A percentile compares a stretch with the other conserved stretches of the same genome.
phyloP scores from a whole-genome alignment of 2,113 vertebrate species.

The Oostethus manadensis region DNA sequence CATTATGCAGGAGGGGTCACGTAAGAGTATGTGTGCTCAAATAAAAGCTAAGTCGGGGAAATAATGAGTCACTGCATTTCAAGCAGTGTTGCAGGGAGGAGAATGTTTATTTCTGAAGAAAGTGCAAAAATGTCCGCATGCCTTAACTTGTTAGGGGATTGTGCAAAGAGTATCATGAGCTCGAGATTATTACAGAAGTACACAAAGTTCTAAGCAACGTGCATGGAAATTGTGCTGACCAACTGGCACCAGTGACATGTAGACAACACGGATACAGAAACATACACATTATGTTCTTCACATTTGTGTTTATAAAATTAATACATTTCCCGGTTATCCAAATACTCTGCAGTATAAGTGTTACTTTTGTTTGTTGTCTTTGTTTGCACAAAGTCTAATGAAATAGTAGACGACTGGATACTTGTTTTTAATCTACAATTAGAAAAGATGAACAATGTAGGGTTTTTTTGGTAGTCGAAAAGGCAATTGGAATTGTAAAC shows the following conservation, averaged over 20 bases:
- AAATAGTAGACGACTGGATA: too few relatives aligned
- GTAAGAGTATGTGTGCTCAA: constrained; percentile 17
- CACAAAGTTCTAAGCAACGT: neutral
- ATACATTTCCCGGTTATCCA: too few relatives aligned
- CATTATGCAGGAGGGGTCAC: constrained; percentile 11
- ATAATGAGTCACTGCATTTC: constrained; percentile 15
- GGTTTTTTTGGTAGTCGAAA: too few relatives aligned
- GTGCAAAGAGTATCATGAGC: constrained; percentile 12
- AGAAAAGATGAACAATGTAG: too few relatives aligned
- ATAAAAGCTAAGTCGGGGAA: constrained; percentile 29
- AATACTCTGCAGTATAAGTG: too few relatives aligned
- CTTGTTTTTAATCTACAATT: too few relatives aligned
- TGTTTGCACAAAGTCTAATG: too few relatives aligned
- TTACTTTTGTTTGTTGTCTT: too few relatives aligned
- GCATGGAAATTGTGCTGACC: neutral
- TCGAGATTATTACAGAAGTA: neutral
- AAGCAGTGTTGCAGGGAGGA: neutral
- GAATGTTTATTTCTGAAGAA: constrained; percentile 23
- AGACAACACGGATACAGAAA: neutral
- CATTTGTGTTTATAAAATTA: too few relatives aligned
- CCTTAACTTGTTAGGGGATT: constrained; percentile 26
- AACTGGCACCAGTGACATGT: neutral
- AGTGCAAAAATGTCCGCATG: constrained; percentile 8
- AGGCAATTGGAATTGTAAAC: too few relatives aligned
- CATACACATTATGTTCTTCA: too few relatives aligned